Evolutionary conservation across 2,113 vertebrate genomes (phyloP).

Genomic region (Tychaedon coryphoeus): DNA sequence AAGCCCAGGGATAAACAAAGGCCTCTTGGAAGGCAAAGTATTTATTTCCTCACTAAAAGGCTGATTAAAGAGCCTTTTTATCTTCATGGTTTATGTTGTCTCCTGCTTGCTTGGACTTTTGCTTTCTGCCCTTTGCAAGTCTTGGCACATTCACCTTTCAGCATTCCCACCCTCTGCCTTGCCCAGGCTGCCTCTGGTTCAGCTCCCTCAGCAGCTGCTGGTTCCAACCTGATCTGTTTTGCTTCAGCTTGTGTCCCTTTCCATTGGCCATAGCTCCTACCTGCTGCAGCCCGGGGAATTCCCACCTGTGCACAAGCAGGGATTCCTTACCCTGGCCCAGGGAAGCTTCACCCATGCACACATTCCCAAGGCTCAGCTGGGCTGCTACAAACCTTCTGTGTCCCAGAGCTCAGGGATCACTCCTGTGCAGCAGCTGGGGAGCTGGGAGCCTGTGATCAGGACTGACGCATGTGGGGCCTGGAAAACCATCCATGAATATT

Average conservation of each 20-base stretch:
- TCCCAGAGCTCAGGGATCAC: neutral
- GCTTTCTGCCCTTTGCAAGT: neutral
- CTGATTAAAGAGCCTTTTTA: neutral
- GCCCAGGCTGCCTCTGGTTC: neutral
- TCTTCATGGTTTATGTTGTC: neutral
- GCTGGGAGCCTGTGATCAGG: neutral
- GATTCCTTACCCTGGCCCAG: neutral
- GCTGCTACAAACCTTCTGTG: neutral
- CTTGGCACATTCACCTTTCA: neutral
- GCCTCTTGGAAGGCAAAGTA: neutral
- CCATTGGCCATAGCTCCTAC: neutral
- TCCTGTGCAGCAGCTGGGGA: neutral
- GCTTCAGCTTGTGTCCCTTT: neutral
- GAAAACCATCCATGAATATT: slow-evolving; percentile 20
- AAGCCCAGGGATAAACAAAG: neutral
- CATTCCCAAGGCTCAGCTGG: neutral
- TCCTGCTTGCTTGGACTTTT: neutral
- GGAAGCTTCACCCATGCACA: neutral
- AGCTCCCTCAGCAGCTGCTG: neutral
- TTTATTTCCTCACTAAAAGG: neutral
- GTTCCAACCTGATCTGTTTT: neutral
- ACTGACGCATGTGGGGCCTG: neutral
- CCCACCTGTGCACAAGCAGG: neutral
- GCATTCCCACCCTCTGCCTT: neutral
- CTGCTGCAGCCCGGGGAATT: neutral